phyloP scores from a whole-genome alignment of 2,888 invertebrate genomes.

The Oligia latruncula region DNA sequence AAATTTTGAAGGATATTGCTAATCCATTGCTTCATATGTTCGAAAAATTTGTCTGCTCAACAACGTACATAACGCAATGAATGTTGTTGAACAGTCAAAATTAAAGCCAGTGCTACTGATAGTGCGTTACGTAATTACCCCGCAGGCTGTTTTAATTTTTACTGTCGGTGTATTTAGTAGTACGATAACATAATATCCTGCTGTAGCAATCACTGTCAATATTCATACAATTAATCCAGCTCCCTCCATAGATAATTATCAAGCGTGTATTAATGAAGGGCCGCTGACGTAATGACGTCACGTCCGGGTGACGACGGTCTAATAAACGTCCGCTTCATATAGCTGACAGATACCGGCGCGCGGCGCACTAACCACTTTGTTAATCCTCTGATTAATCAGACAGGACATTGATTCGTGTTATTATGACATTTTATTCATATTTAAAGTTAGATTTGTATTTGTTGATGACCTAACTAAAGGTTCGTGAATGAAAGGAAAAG shows the following conservation, averaged over 20 bases:
- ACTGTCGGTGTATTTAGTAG: neutral
- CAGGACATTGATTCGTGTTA: neutral
- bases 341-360: conserved; percentile 1
- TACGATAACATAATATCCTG: neutral
- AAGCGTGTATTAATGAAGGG: conserved; percentile 12
- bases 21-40: too few relatives aligned
- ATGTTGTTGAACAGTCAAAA: too few relatives aligned
- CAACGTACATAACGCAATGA: too few relatives aligned
- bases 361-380: conserved; percentile 11
- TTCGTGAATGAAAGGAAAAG: too few relatives aligned
- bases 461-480: too few relatives aligned
- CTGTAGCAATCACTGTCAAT: neutral
- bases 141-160: neutral
- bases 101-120: too few relatives aligned
- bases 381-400: neutral
- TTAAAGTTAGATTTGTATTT: neutral
- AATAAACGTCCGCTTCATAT: conserved; percentile 27
- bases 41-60: too few relatives aligned
- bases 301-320: conserved; percentile 47
- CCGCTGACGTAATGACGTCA: conserved; percentile 36
- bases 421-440: neutral
- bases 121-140: too few relatives aligned
- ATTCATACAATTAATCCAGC: neutral
- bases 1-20: too few relatives aligned
- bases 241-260: neutral